Base-by-base conservation (phyloP, 2,113 vertebrate genomes). In the Engystomops pustulosus region DNA sequence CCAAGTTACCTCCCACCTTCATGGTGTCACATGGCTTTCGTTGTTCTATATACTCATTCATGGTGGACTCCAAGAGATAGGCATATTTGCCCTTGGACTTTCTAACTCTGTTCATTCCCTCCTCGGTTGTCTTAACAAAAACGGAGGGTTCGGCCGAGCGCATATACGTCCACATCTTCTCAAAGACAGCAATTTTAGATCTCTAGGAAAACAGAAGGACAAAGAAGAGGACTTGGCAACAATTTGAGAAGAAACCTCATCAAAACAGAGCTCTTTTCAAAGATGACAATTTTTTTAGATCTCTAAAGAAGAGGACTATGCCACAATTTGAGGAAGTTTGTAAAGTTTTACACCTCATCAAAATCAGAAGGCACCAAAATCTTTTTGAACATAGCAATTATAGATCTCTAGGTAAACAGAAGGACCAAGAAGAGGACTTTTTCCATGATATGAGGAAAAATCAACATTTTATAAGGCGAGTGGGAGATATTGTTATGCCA, bases 121-220 rank as follows among this genome's bases (percentile, higher is more conserved):
- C 98, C 88, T 99, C 97, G 0, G 97, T 99, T 2, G 98, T 99
- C 92, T 96, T 96, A 88, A 99, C 98, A 87, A 99, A 99, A 92
- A 99, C 98, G 0, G 96, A 97, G 25, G 98, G 98, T 83, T 99
- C 97, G 0, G 98, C 97, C 8, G 97, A 96, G 90, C 98, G 99
- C 98, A 99, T 99, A 90, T 99, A 99, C 0, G 98, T 98, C 98
- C 98, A 99, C 97, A 99, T 99, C 93, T 99, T 99, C 93, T 99
- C 98, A 91, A 99, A 99, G 85, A 99, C 98, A 0, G 98, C 98
- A 5, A 99, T 99, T 93, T 99, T 99, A 41, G 98, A 99, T 89
- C 98, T 93, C 98, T 99, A 88, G 0, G 0, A 79, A 80, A 84
- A 4, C 84, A 88, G 84, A 87, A 78, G 90, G 91, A 92, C 25